A percentile compares a stretch with the other conserved stretches of the same genome.
Evolutionary conservation across 2,113 vertebrate genomes (phyloP).

Genomic region (Cathartes aura): DNA sequence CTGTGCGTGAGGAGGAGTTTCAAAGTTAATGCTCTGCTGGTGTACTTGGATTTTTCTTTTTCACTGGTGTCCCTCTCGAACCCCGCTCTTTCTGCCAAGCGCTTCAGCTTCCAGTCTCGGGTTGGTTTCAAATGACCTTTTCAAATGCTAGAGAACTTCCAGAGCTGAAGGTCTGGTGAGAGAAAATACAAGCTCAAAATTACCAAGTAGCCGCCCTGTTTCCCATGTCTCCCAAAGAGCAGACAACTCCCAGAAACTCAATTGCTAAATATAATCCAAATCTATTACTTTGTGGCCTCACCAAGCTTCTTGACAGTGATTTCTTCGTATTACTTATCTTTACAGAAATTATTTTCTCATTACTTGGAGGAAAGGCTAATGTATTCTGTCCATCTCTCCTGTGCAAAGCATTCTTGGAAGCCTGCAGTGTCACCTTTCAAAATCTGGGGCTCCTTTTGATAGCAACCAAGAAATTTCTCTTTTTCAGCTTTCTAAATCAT

Average conservation of each 20-base stretch:
- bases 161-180: neutral
- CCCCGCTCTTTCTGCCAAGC: neutral
- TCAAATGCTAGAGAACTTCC: neutral
- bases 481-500: neutral
- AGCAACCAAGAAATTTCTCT: neutral
- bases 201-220: neutral
- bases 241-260: neutral
- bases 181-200: neutral
- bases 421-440: neutral
- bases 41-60: neutral
- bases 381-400: neutral
- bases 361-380: neutral
- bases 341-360: neutral
- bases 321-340: neutral
- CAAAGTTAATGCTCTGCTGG: neutral
- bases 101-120: neutral
- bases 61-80: neutral
- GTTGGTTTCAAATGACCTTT: neutral
- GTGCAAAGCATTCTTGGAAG: neutral
- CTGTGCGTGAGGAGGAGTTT: rapidly evolving
- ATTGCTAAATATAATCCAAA: neutral
- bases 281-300: neutral
- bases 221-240: neutral
- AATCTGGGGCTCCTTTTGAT: neutral
- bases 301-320: neutral